Evolutionary conservation across 2,888 invertebrate genomes (phyloP).

Genomic region (Camptogramma bilineatum): DNA sequence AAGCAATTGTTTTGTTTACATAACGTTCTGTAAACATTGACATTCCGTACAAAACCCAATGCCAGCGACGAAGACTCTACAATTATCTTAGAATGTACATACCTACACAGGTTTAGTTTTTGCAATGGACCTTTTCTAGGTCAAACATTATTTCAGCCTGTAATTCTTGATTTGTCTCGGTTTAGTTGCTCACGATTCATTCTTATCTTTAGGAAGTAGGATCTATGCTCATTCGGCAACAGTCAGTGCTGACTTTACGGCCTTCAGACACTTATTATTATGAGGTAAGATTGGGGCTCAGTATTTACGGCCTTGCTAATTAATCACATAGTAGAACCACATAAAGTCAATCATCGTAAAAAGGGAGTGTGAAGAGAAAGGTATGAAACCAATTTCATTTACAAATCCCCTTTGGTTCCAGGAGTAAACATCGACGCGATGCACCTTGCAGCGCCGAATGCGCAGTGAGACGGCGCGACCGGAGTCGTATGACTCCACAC

Average conservation of each 20-base stretch:
- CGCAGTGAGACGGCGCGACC: conserved; percentile 72
- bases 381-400: conserved; percentile 7
- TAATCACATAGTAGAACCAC: background rate
- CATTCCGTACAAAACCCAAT: conserved; percentile 16
- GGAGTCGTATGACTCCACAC: background rate
- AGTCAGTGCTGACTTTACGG: too few relatives aligned
- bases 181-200: too few relatives aligned
- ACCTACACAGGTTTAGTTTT: background rate
- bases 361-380: background rate
- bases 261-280: too few relatives aligned
- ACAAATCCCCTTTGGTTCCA: conserved; percentile 38
- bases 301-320: too few relatives aligned
- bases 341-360: background rate
- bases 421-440: conserved; percentile 44
- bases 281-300: too few relatives aligned
- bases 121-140: too few relatives aligned
- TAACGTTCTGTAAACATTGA: conserved; percentile 12
- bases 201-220: too few relatives aligned
- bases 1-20: conserved; percentile 15
- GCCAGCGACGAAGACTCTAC: conserved; percentile 13
- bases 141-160: too few relatives aligned
- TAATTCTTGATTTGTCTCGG: too few relatives aligned
- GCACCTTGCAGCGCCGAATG: conserved; percentile 64
- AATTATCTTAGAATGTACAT: background rate
- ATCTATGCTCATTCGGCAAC: too few relatives aligned